These are phyloP conservation scores for Podocnemis expansa DNA, from an alignment of 2,113 vertebrate genomes.

Conservation along the genomic window DNA sequence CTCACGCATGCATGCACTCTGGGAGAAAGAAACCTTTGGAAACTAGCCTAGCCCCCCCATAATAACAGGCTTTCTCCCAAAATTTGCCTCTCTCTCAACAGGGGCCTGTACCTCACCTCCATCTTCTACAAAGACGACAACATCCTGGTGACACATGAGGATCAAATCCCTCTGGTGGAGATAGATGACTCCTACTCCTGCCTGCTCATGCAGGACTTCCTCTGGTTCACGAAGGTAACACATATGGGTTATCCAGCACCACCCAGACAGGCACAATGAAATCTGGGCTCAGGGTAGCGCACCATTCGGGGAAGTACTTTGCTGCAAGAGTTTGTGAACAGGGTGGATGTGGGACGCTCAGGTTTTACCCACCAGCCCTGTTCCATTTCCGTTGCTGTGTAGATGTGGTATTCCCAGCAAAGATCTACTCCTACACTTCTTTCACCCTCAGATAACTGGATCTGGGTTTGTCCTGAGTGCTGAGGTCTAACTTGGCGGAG, in stretches of 20 bases:
- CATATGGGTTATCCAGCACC: rapidly evolving
- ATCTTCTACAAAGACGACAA: conserved; percentile 91
- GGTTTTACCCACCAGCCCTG: neutral
- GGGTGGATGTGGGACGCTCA: neutral
- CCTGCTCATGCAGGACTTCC: conserved; percentile 90
- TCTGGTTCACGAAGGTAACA: conserved; percentile 93
- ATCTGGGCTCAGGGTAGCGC: neutral
- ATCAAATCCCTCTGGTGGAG: conserved; percentile 91
- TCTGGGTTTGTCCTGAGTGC: neutral
- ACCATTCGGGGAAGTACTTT: neutral
- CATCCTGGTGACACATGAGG: conserved; percentile 89
- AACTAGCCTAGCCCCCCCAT: neutral
- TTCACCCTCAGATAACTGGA: rapidly evolving
- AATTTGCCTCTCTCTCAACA: conserved; percentile 42
- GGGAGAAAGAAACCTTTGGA: neutral
- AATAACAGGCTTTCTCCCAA: neutral
- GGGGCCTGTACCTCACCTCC: conserved; percentile 87
- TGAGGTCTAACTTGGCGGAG: neutral
- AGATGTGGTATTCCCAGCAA: rapidly evolving
- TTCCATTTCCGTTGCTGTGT: neutral
- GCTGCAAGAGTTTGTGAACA: neutral
- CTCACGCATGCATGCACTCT: neutral
- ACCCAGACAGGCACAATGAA: neutral
- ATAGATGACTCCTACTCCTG: conserved; percentile 91
- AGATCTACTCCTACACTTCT: rapidly evolving